Base-by-base conservation (phyloP, 2,113 vertebrate species). In the Zootoca vivipara region DNA sequence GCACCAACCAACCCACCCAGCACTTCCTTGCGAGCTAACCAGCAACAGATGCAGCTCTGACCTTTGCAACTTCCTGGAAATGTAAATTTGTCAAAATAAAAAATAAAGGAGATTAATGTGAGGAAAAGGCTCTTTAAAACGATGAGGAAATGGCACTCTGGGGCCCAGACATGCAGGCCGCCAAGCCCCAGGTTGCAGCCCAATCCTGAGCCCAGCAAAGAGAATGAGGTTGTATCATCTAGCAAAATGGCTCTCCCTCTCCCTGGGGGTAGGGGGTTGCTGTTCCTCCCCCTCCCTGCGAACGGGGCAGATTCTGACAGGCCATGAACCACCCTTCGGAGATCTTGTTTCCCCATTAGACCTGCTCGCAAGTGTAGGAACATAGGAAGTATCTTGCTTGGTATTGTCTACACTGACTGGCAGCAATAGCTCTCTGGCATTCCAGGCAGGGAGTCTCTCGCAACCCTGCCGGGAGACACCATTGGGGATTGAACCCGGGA, bases 31-130 rank as follows among this genome's bases (percentile, higher is more conserved):
- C 95, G 91, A 96, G 96, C 94, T 98, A 98, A 98, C 97, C 96
- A 98, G 95, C 98, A 98, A 98, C 98, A 98, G 98, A 98, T 98
- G 98, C 97, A 92, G 96, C 89, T 89, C 95, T 98, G 98, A 98
- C 98, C 98, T 97, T 97, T 98, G 97, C 96, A 96, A 96, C 98
- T 98, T 98, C 98, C 98, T 98, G 98, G 97, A 98, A 98, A 98
- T 95, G 92, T 94, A 96, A 97, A 98, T 98, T 98, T 98, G 98
- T 98, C 98, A 98, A 98, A 98, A 98, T 97, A 97, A 96, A 73
- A 97, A 97, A 96, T 97, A 97, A 96, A 38, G 97, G 97, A 98
- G 97, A 98, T 97, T 97, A 97, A 98, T 98, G 96, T 92, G 96
- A 96, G 95, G 95, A 95, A 88, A 88, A 95, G 93, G 94, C 82